Evolutionary conservation across 2,888 invertebrate genomes (phyloP).

Genomic region (Lysandra coridon): DNA sequence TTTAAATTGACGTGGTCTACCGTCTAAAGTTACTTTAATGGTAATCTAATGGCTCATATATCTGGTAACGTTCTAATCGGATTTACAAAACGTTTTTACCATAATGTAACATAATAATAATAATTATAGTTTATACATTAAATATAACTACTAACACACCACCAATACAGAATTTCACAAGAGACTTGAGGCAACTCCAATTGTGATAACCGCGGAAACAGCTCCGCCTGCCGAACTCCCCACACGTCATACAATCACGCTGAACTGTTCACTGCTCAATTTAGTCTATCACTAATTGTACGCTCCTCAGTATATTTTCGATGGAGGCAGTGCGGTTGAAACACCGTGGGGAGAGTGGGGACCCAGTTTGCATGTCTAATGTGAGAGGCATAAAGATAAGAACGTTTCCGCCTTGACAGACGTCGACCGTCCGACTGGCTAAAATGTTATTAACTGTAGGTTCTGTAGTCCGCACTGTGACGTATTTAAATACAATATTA

Average conservation of each 20-base stretch:
- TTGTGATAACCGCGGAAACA: conserved; percentile 13
- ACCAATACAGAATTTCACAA: not conserved
- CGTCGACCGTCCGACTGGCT: conserved; percentile 32
- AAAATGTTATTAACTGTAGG: conserved; percentile 18
- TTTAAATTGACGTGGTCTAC: too few relatives aligned
- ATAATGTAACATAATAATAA: not conserved
- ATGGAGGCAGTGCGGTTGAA: not conserved
- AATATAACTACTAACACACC: not conserved
- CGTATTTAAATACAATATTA: not conserved
- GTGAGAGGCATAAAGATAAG: conserved; percentile 38
- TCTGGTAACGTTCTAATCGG: too few relatives aligned
- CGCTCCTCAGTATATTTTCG: not conserved
- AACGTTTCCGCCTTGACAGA: conserved; percentile 34
- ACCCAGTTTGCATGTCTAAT: conserved; percentile 32
- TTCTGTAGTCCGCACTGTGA: not conserved
- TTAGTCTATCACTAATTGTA: conserved; percentile 6
- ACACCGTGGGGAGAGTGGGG: not conserved
- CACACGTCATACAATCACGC: not conserved
- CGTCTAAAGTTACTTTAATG: too few relatives aligned
- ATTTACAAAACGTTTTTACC: not conserved
- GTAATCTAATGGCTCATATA: too few relatives aligned
- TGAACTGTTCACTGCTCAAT: not conserved
- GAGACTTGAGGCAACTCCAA: conserved; percentile 5
- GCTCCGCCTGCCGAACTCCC: not conserved
- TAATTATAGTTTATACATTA: not conserved